These are phyloP conservation scores for Clarias macrocephalus DNA, from an alignment of 2,113 vertebrate species.

Conservation along the genomic window DNA sequence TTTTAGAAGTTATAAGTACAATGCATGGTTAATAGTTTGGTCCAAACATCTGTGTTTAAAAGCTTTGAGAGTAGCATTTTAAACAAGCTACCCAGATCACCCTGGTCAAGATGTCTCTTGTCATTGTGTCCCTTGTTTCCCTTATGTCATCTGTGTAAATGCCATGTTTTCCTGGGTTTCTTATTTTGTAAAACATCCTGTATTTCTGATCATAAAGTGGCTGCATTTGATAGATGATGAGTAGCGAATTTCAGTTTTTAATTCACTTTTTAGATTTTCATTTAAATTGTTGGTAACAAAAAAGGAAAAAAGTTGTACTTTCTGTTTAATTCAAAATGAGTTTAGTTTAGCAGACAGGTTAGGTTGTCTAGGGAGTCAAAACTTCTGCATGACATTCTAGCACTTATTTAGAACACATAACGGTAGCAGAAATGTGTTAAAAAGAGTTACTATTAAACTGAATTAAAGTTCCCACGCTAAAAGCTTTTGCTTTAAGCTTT, in stretches of 20 bases:
- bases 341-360: neutral
- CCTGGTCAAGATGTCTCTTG: slow-evolving; percentile 12
- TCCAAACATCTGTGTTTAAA: slow-evolving; percentile 1
- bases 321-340: neutral
- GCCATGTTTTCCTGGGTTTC: slow-evolving; percentile 18
- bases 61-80: neutral
- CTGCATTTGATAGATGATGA: slow-evolving; percentile 26
- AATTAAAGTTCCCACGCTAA: neutral
- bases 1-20: neutral
- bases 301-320: neutral
- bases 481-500: slow-evolving; percentile 1
- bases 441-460: neutral
- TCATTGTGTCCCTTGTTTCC: slow-evolving; percentile 13
- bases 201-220: slow-evolving; percentile 32
- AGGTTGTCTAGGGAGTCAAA: neutral
- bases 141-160: slow-evolving; percentile 25
- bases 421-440: neutral
- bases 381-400: neutral
- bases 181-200: slow-evolving; percentile 42
- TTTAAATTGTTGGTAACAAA: neutral
- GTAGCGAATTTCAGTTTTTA: neutral
- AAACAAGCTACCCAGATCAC: slow-evolving; percentile 40
- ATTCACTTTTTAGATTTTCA: neutral
- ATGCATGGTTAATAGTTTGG: neutral
- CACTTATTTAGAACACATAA: neutral